phyloP scores from a whole-genome alignment of 2,797 vertebrate species.

The Potorous gilbertii region DNA sequence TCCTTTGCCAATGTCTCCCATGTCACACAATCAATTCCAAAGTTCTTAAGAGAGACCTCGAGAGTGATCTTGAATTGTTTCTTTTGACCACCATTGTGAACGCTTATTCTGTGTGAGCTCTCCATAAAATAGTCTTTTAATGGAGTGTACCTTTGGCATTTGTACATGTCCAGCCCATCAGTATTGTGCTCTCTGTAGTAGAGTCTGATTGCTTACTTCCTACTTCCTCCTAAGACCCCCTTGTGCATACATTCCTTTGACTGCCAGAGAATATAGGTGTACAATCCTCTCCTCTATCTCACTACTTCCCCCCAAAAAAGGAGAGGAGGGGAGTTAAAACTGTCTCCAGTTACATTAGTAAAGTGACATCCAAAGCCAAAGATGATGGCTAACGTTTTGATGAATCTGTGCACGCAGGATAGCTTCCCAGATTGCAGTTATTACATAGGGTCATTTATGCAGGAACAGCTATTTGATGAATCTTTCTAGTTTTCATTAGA shows the following conservation, averaged over 20 bases:
- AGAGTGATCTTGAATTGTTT: too few relatives aligned
- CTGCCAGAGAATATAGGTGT: background rate
- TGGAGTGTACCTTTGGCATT: too few relatives aligned
- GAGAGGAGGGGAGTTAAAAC: background rate
- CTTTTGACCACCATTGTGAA: too few relatives aligned
- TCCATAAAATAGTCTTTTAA: too few relatives aligned
- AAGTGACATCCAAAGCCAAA: background rate
- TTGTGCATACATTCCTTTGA: too few relatives aligned
- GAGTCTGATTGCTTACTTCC: too few relatives aligned
- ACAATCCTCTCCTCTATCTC: background rate
- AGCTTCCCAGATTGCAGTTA: background rate
- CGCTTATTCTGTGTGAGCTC: too few relatives aligned
- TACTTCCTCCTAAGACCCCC: background rate
- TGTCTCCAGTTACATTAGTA: background rate
- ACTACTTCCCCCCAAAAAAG: background rate
- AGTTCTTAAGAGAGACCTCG: too few relatives aligned
- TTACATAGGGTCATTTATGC: background rate
- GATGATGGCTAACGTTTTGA: background rate
- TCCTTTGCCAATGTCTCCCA: too few relatives aligned
- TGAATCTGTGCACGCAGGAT: background rate
- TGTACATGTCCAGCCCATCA: too few relatives aligned
- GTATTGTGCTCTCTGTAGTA: too few relatives aligned
- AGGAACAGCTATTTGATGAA: background rate
- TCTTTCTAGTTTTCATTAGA: background rate
- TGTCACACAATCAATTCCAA: too few relatives aligned